These are phyloP conservation scores for Parus major DNA, from an alignment of 2,113 vertebrate genomes.

Conservation along the genomic window DNA sequence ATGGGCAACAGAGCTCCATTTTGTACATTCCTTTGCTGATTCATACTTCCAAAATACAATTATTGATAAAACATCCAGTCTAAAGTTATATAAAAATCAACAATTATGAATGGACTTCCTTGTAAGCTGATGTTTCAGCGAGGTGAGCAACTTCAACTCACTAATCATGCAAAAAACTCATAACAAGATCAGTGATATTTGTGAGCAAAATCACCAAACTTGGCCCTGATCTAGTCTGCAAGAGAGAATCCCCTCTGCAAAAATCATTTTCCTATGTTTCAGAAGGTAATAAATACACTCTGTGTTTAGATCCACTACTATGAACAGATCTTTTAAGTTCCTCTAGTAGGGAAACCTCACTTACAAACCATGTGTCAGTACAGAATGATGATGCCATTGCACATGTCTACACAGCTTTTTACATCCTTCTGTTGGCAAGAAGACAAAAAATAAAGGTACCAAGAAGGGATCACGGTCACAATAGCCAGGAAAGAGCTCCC, in stretches of 20 bases:
- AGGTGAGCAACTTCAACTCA: background rate
- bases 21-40: background rate
- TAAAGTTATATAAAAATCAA: background rate
- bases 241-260: background rate
- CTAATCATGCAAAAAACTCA: background rate
- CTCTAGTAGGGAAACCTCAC: background rate
- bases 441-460: background rate
- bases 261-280: background rate
- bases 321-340: background rate
- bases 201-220: background rate
- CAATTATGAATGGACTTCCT: background rate
- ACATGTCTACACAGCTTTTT: background rate
- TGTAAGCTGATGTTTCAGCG: background rate
- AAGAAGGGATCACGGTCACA: background rate
- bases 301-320: background rate
- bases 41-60: background rate
- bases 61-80: background rate
- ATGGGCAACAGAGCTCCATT: background rate
- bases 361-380: background rate
- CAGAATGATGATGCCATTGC: rapidly evolving
- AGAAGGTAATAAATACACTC: background rate
- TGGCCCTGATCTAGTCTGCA: background rate
- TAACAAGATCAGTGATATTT: background rate
- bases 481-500: background rate
- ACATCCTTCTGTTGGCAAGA: background rate